Conservation (phyloP, 1,140 invertebrate species). For the Tenebrio molitor region DNA sequence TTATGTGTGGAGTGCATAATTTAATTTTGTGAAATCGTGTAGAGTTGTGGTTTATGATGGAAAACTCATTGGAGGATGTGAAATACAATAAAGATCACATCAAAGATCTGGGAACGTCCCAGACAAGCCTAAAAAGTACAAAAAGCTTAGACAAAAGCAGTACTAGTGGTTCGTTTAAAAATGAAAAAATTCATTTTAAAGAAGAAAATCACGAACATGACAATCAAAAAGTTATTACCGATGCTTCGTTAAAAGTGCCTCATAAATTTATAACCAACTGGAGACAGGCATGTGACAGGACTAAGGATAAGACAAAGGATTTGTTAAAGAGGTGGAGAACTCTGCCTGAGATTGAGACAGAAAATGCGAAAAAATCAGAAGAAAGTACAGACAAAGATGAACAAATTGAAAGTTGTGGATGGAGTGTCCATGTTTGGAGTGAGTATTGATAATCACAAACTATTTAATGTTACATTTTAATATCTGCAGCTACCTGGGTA, state of each 20-base stretch:
- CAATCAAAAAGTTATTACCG: conserved; percentile 57
- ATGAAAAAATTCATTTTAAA: conserved; percentile 65
- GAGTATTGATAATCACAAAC: conserved; percentile 61
- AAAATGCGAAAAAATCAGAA: conserved; percentile 53
- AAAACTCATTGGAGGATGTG: conserved; percentile 53
- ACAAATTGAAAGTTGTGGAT: conserved; percentile 66
- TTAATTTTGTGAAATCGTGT: background rate
- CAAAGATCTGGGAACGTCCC: conserved; percentile 61
- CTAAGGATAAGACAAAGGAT: conserved; percentile 77
- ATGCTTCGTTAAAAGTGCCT: conserved; percentile 71
- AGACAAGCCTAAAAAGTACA: conserved; percentile 63
- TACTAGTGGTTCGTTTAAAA: conserved; percentile 62
- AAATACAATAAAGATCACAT: conserved; percentile 61
- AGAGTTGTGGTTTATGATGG: conserved; percentile 45
- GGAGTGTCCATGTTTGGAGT: conserved; percentile 83
- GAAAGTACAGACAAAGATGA: conserved; percentile 63
- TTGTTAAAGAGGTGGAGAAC: conserved; percentile 78
- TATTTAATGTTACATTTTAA: conserved; percentile 31
- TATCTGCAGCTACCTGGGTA: conserved; percentile 75
- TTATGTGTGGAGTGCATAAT: conserved; percentile 12
- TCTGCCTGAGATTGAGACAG: conserved; percentile 70
- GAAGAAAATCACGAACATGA: conserved; percentile 60
- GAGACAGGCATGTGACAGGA: conserved; percentile 78
- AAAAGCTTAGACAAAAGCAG: conserved; percentile 62
- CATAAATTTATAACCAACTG: conserved; percentile 79